Evolutionary conservation across 2,113 vertebrate genomes (phyloP).

Genomic region (Salvelinus alpinus): DNA sequence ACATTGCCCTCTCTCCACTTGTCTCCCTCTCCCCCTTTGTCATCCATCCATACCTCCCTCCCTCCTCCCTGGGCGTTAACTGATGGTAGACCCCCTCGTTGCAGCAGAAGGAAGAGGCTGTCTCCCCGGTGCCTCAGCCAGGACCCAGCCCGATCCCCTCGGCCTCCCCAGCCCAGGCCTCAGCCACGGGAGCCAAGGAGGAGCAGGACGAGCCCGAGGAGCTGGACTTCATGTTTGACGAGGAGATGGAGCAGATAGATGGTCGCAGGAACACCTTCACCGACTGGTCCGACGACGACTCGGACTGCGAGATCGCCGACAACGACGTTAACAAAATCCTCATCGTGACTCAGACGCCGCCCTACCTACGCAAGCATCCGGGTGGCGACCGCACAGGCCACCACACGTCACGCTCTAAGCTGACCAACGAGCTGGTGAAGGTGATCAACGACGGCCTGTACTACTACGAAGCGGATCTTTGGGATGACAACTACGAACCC

Average conservation of each 20-base stretch:
- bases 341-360: slow-evolving; percentile 95
- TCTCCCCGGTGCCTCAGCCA: slow-evolving; percentile 61
- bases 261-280: slow-evolving; percentile 96
- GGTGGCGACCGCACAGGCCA: slow-evolving; percentile 92
- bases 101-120: slow-evolving; percentile 81
- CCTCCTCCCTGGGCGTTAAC: slow-evolving; percentile 17
- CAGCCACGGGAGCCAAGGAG: slow-evolving; percentile 57
- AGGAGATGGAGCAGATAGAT: slow-evolving; percentile 99
- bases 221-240: slow-evolving; percentile 92
- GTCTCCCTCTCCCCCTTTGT: neutral
- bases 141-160: slow-evolving; percentile 9
- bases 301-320: slow-evolving; percentile 94
- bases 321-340: slow-evolving; percentile 97
- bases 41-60: neutral
- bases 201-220: slow-evolving; percentile 89
- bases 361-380: slow-evolving; percentile 90
- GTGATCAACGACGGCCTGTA: slow-evolving; percentile 97
- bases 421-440: slow-evolving; percentile 90
- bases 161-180: slow-evolving; percentile 6
- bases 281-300: slow-evolving; percentile 95
- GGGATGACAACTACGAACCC: slow-evolving; percentile 75
- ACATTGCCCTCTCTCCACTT: neutral
- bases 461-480: slow-evolving; percentile 97
- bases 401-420: slow-evolving; percentile 90
- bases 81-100: slow-evolving; percentile 56